Evolutionary conservation across 2,888 invertebrate species (phyloP).

Genomic region (Idaea dimidiata): DNA sequence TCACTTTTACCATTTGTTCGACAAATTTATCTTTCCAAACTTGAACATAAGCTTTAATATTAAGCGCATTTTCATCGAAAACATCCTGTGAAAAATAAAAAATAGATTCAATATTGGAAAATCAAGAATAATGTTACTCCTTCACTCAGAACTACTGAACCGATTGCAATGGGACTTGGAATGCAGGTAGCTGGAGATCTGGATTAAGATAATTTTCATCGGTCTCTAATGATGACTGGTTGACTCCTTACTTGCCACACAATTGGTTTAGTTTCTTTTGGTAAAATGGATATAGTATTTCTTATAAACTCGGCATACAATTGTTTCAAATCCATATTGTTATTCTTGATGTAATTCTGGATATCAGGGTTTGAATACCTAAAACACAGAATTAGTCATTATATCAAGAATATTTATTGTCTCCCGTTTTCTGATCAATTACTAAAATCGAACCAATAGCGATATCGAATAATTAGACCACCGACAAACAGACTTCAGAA

Average conservation of each 20-base stretch:
- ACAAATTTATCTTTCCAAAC: slow-evolving; percentile 83
- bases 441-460: no score
- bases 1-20: slow-evolving; percentile 45
- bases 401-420: no score
- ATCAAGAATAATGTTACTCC: no score
- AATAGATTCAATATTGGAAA: no score
- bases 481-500: no score
- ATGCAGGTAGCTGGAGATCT: no score
- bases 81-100: slow-evolving; percentile 85
- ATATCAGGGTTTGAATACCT: slow-evolving; percentile 56
- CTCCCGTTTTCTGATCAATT: no score
- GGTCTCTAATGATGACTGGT: no score
- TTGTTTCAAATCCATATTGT: slow-evolving; percentile 34
- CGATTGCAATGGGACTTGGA: no score
- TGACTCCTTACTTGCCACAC: slow-evolving; percentile 54
- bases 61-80: slow-evolving; percentile 84
- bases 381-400: slow-evolving; percentile 14
- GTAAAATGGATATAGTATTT: slow-evolving; percentile 40
- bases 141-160: no score
- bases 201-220: no score
- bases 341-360: slow-evolving; percentile 39
- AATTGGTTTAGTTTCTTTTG: slow-evolving; percentile 36
- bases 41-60: slow-evolving; percentile 85
- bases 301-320: slow-evolving; percentile 52
- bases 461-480: no score